A percentile compares a stretch with the other conserved stretches of the same genome.
These are phyloP conservation scores for Hemistola chrysoprasaria DNA, from an alignment of 2,888 invertebrate genomes.

Conservation along the genomic window DNA sequence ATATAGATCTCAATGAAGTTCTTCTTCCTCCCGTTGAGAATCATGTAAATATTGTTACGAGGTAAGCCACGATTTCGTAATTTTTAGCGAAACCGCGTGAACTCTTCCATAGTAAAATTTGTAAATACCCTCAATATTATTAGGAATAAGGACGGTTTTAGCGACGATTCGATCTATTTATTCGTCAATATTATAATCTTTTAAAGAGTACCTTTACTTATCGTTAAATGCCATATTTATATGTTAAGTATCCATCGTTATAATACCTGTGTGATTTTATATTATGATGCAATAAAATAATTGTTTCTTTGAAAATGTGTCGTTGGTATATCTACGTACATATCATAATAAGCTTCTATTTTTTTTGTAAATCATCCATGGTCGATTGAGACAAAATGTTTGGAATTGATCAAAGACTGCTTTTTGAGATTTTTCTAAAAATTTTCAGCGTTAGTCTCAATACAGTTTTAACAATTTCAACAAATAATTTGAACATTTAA, in stretches of 20 bases:
- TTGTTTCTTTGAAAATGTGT: slow-evolving; percentile 37
- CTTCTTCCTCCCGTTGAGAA: slow-evolving; percentile 60
- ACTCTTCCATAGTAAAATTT: slow-evolving; percentile 80
- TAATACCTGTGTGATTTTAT: slow-evolving; percentile 52
- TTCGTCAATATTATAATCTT: slow-evolving; percentile 76
- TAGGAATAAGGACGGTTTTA: slow-evolving; percentile 64
- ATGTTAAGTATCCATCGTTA: slow-evolving; percentile 69
- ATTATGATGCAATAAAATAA: slow-evolving; percentile 41
- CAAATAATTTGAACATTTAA: slow-evolving; percentile 40
- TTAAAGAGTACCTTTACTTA: slow-evolving; percentile 77
- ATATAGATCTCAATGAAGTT: slow-evolving; percentile 62
- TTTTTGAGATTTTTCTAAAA: slow-evolving; percentile 61
- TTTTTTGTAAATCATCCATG: slow-evolving; percentile 35
- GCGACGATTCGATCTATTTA: slow-evolving; percentile 74
- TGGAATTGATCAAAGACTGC: slow-evolving; percentile 81
- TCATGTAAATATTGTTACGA: slow-evolving; percentile 78
- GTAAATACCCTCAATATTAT: slow-evolving; percentile 74
- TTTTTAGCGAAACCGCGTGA: slow-evolving; percentile 56
- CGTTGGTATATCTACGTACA: slow-evolving; percentile 59
- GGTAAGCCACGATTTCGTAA: slow-evolving; percentile 59
- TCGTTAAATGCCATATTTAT: slow-evolving; percentile 80
- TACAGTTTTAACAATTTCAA: slow-evolving; percentile 42
- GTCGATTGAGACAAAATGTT: slow-evolving; percentile 47
- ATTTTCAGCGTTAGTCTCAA: slow-evolving; percentile 41
- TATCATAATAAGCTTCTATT: slow-evolving; percentile 47